Base-by-base conservation (phyloP, 2,888 invertebrate genomes). In the Cerastoderma edule region DNA sequence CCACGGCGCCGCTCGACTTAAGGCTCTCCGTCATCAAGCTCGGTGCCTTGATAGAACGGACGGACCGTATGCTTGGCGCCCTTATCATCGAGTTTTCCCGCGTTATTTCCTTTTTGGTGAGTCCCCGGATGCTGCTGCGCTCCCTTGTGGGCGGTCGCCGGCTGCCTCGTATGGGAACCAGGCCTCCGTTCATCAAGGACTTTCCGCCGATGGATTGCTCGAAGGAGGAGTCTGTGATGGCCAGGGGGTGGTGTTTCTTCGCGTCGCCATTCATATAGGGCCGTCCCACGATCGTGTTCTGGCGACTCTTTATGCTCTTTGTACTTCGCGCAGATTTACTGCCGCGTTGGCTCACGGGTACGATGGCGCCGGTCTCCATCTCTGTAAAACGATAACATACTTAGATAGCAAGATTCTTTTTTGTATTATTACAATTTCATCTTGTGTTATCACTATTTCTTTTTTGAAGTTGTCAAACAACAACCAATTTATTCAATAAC, bases 161-260 rank as follows among this genome's bases (percentile, higher is more conserved):
- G 8, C 22, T 16, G 19, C 16, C 19, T 19, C 8, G 53, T 53
- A 8, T 22, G 22, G 53, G 13, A 10, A n/a, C 44, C 0, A n/a
- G 48, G 24, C 27, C 32, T 30, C 32, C 50, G 32, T 44, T 66
- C 65, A 48, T 66, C 3, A 22, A 30, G 19, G 54, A 54, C n/a
- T 67, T 32, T 0, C n/a, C 22, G 44, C 56, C 39, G 27, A 54
- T n/a, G n/a, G n/a, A n/a, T n/a, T n/a, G n/a, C n/a, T n/a, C n/a
- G n/a, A n/a, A n/a, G n/a, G n/a, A n/a, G n/a, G 69, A 60, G 24
- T 73, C 70, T 13, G 69, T 73, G 19, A 78, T 73, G 6, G 77
- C 72, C 16, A 72, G 35, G 28, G 67, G 67, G n/a, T n/a, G n/a
- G n/a, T n/a, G n/a, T 44, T 65, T 44, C 22, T 46, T 50, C 2